Base-by-base conservation (phyloP, 64 coral and sea anemone species). In the Pachyseris speciosa region DNA sequence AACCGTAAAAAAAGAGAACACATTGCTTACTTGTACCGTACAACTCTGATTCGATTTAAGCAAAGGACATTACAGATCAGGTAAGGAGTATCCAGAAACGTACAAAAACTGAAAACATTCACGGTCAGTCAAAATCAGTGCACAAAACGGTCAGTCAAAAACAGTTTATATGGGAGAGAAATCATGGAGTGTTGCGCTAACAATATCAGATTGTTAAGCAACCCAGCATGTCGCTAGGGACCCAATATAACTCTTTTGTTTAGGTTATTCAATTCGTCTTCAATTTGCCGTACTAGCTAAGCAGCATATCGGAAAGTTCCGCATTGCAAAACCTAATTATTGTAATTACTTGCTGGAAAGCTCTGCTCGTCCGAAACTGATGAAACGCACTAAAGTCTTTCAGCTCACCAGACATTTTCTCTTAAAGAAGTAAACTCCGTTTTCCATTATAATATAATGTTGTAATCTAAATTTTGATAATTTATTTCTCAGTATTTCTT, bases 281-380 rank as follows among this genome's bases (percentile, higher is more conserved):
- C 53, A 41, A 26, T 81, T 81, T 19, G 45, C 39, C 22, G 22
- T 24, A 40, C 33, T 2, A 81, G 25, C 49, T 19, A 7, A 9
- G 17, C 52, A 38, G 34, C 39, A 34, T 22, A 71, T 33, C 34
- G 7, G 12, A 32, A 61, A 81, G 77, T 81, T 81, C 77, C 77
- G 77, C 77, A 81, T 81, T 81, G 77, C 77, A 37, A 39, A 40
- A 61, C 3, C 3, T 63, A 40, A 81, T 81, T 81, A 61, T 63
- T 63, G 19, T 63, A 38, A 81, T 61, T 40, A 63, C 9, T 22
- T 3, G 27, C 15, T 77, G 12, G 73, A 37, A 60, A 36, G 19
- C 13, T 19, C 44, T 31, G 9, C 28, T 67, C 33, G 28, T 34
- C 33, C 5, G 10, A 16, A 29, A 15, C 64, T 11, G 1, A 67